These are phyloP conservation scores for Chauna torquata DNA, from an alignment of 2,113 vertebrate species.

Conservation along the genomic window DNA sequence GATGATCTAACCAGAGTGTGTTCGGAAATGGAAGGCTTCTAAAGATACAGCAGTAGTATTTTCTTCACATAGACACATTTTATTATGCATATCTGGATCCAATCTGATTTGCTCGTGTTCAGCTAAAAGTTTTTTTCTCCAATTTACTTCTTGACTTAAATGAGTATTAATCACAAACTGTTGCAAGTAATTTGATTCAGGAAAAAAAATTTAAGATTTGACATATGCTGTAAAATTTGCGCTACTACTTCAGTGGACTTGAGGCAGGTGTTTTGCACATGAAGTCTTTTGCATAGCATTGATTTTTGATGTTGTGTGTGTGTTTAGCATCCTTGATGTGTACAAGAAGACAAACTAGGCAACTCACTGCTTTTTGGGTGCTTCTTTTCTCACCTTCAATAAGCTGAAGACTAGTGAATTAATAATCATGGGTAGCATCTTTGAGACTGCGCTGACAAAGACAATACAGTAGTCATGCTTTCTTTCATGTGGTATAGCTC, in stretches of 20 bases:
- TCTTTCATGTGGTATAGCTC: neutral
- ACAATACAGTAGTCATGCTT: neutral
- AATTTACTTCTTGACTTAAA: constrained; percentile 31
- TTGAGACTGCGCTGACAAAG: neutral
- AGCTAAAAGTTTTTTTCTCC: neutral
- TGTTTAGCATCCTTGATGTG: neutral
- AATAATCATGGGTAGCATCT: neutral
- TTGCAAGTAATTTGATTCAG: constrained; percentile 42
- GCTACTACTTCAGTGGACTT: neutral
- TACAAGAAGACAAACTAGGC: neutral
- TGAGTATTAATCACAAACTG: constrained; percentile 36
- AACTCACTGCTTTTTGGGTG: neutral
- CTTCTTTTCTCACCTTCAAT: neutral
- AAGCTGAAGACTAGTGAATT: neutral
- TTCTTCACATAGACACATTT: neutral
- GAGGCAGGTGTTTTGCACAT: constrained; percentile 26
- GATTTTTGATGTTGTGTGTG: constrained; percentile 1
- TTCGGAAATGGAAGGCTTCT: neutral
- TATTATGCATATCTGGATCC: neutral
- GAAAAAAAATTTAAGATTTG: neutral
- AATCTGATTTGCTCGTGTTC: neutral
- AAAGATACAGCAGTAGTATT: neutral
- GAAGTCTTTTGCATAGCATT: neutral
- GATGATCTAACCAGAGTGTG: neutral
- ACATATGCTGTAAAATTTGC: neutral